phyloP scores from a whole-genome alignment of 2,797 vertebrate genomes.

The Psittacula derbiana region DNA sequence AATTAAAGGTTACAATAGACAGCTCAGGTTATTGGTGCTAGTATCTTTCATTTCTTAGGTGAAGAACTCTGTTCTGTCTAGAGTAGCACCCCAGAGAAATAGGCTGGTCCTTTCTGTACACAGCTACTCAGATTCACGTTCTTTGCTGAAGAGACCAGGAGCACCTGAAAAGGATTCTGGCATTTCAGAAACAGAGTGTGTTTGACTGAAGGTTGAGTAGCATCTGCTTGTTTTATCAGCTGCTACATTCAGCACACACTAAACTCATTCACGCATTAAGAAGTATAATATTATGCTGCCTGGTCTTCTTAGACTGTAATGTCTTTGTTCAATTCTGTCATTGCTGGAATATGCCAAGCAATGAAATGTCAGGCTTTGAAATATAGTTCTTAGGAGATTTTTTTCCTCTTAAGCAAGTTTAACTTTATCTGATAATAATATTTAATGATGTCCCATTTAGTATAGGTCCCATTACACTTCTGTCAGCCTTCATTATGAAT shows the following conservation, averaged over 20 bases:
- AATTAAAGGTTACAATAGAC: neutral
- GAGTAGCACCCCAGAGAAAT: neutral
- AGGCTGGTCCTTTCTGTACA: neutral
- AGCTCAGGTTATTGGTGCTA: neutral
- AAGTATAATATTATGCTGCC: constrained; percentile 1
- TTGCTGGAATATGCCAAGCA: neutral
- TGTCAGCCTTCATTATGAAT: constrained; percentile 40
- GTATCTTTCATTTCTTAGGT: neutral
- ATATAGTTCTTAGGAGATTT: neutral
- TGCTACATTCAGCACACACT: neutral
- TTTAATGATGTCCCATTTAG: constrained; percentile 20
- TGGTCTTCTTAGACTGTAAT: neutral
- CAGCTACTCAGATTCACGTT: neutral
- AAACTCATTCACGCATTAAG: neutral
- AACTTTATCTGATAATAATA: constrained; percentile 36
- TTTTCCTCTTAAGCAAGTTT: neutral
- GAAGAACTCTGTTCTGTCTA: neutral
- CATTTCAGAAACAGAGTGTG: neutral
- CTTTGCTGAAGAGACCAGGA: neutral
- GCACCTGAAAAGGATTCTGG: neutral
- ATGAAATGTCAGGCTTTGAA: constrained; percentile 8
- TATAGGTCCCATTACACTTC: neutral
- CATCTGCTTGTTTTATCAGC: constrained; percentile 8
- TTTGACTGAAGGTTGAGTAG: constrained; percentile 10
- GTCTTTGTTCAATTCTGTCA: neutral